Evolutionary conservation across 1,140 invertebrate genomes (phyloP).

Genomic region (Listronotus bonariensis): DNA sequence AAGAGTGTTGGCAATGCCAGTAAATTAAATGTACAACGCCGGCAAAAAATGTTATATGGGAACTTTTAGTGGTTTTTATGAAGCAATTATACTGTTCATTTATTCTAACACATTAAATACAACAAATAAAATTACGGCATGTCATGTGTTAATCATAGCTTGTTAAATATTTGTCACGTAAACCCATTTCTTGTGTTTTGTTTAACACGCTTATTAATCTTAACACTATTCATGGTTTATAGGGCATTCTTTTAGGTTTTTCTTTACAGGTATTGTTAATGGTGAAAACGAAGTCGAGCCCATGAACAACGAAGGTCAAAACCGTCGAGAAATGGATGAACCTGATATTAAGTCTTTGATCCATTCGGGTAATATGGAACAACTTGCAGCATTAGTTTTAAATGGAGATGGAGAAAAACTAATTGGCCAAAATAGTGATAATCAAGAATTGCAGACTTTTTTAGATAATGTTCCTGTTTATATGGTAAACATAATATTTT

Average conservation of each 20-base stretch:
- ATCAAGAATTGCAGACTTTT: conserved; percentile 86
- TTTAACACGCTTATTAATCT: neutral
- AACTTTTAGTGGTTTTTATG: too few relatives aligned
- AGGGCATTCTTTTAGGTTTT: neutral
- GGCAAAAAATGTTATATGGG: too few relatives aligned
- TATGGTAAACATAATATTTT: conserved; percentile 68
- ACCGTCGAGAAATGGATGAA: conserved; percentile 54
- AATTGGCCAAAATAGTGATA: conserved; percentile 71
- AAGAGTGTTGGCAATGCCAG: too few relatives aligned
- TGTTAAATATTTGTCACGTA: too few relatives aligned
- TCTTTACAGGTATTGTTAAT: conserved; percentile 59
- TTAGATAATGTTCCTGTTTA: conserved; percentile 87
- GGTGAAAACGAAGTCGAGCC: conserved; percentile 67
- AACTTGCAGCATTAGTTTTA: conserved; percentile 83
- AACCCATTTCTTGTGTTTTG: neutral
- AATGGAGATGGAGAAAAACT: conserved; percentile 83
- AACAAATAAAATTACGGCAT: too few relatives aligned
- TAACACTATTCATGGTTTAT: neutral
- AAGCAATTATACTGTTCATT: too few relatives aligned
- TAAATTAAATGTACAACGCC: too few relatives aligned
- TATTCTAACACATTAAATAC: too few relatives aligned
- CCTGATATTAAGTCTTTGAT: conserved; percentile 67
- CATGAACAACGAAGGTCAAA: conserved; percentile 61
- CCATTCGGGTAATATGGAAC: conserved; percentile 82
- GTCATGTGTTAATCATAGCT: too few relatives aligned